Evolutionary conservation across 2,888 invertebrate species (phyloP), one percentile per base, ranked within the genome.

Genomic region (Lingula anatina): DNA sequence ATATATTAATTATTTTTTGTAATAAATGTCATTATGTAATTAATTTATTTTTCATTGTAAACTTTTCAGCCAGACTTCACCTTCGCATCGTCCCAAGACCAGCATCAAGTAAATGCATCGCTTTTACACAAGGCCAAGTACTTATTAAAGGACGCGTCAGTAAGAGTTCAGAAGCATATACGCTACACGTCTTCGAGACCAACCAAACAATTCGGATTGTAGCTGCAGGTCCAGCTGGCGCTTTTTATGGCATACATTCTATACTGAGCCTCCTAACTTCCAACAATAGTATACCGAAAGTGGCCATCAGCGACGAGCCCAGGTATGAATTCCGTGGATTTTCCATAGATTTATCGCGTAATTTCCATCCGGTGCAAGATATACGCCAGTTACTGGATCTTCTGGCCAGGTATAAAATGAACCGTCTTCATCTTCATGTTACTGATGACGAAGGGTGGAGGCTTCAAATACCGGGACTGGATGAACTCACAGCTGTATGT

Each of bases 361-460:
- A 62, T 42, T 64, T 64, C 45, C 58, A 58, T 15, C 40, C 47
- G 0, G 59, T 59, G 43, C 54, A 54, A 15, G 47, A 46, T 2
- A 37, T 59, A 2, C 43, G 51, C 21, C 50, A 56, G 42, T 38
- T 57, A 2, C 28, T 59, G 18, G 56, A 59, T 37, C 28, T 51
- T 9, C 56, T 59, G 59, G 46, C 53, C 7, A 41, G 49, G 26
- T 59, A 51, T 26, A 59, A 57, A 37, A 45, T 59, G 15, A 56
- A 56, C 44, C 48, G 51, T 27, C 47, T 59, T 3, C 59, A 59
- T 24, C 45, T 59, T 1, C 55, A 56, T 38, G 20, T 59, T 24
- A 48, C 56, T 2, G 55, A 59, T 27, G 55, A 59, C 37, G 59
- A 59, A 46, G 56, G 55, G 9, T 57, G 56, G 56, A 49, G 56